Base-by-base conservation (phyloP, 1,140 invertebrate species). In the Heliconius himera region DNA sequence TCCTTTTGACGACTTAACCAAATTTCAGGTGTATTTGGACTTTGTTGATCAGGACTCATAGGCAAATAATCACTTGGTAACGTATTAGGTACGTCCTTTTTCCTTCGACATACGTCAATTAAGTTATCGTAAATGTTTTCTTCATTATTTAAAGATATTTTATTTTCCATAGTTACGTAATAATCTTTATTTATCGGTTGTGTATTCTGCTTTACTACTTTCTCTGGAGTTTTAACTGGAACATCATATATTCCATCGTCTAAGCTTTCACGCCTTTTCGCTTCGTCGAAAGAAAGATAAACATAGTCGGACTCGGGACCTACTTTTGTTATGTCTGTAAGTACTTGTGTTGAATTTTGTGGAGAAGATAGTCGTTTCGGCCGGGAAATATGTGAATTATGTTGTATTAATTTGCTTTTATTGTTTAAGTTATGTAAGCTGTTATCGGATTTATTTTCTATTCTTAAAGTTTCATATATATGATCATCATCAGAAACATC, bases 401-500 rank as follows among this genome's bases (percentile, higher is more conserved):
- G 90, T 76, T 92, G 90, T 76, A 91, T 91, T 76, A 83, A 51
- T 88, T 93, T 91, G 82, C 87, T 91, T 85, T 92, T 91, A 51
- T 51, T 86, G 76, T 89, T 87, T 16, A 91, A 77, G 22, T 76
- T 76, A 76, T 94, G 89, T 73, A 90, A 82, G 73, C 73, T 87
- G 75, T 88, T 89, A 26, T 88, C 85, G 20, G 84, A 74, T 82
- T 83, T 87, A 51, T 87, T 89, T 38, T 93, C 91, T 22, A 93
- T 81, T 84, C 91, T 85, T 71, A 95, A 84, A 22, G 94, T 95
- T 86, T 95, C 95, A 71, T 95, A 95, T 79, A 95, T 94, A 78
- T 95, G 94, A 81, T 96, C 96, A 76, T 96, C 96, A 41, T 96
- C 95, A 73, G 95, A 95, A 51, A 83, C 78, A 51, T 80, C 81